phyloP scores from a whole-genome alignment of 2,797 vertebrate genomes.

The Poeciliopsis presidionis region DNA sequence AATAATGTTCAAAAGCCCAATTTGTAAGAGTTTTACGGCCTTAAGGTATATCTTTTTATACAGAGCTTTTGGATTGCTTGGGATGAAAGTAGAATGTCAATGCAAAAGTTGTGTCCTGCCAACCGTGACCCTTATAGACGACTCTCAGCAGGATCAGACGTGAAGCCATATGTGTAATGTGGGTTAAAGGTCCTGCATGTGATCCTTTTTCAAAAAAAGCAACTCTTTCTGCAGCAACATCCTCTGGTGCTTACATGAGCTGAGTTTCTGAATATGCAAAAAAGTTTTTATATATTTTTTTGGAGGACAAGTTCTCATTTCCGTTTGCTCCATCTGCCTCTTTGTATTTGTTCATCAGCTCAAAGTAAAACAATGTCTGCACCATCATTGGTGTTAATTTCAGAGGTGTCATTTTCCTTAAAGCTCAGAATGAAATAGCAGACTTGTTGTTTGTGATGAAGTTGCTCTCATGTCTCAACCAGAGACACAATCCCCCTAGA shows the following conservation, averaged over 20 bases:
- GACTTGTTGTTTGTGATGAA: neutral
- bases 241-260: neutral
- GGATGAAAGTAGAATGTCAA: conserved; percentile 24
- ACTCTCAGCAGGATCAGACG: conserved; percentile 16
- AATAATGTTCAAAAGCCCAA: neutral
- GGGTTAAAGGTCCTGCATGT: conserved; percentile 22
- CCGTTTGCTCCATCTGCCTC: too few relatives aligned
- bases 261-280: neutral
- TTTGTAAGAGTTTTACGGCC: neutral
- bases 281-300: too few relatives aligned
- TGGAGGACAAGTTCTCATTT: too few relatives aligned
- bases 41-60: neutral
- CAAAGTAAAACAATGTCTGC: neutral
- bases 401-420: neutral
- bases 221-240: conserved; percentile 2
- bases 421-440: neutral
- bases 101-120: conserved; percentile 24
- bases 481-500: neutral
- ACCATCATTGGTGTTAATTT: neutral
- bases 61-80: neutral
- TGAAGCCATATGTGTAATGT: conserved; percentile 9
- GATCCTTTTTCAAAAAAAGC: conserved; percentile 5
- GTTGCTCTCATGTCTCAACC: neutral
- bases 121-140: conserved; percentile 19
- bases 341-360: too few relatives aligned